Percentiles rank a stretch among this genome's conserved stretches.
Evolutionary conservation across 2,888 invertebrate genomes (phyloP).

Genomic region (Lutraria lutraria): DNA sequence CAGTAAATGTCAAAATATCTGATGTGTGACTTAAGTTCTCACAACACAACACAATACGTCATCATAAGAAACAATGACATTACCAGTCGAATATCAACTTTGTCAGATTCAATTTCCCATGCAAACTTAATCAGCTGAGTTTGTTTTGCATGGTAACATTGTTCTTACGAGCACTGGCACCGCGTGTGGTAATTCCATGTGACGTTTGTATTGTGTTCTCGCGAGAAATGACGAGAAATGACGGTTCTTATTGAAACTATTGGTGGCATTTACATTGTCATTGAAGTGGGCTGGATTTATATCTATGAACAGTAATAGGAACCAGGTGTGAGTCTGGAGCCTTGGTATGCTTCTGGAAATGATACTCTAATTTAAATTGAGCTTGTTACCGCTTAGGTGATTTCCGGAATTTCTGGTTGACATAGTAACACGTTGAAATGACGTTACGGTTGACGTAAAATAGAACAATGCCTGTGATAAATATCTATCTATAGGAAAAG

Average conservation of each 20-base stretch:
- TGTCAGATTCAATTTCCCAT: constrained; percentile 57
- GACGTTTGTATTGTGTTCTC: constrained; percentile 65
- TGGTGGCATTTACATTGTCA: constrained; percentile 65
- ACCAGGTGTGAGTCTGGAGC: constrained; percentile 67
- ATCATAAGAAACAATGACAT: constrained; percentile 33
- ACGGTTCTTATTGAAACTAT: constrained; percentile 50
- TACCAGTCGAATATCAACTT: constrained; percentile 32
- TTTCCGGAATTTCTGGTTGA: constrained; percentile 22
- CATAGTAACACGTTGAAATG: constrained; percentile 29
- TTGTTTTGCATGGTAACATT: constrained; percentile 44
- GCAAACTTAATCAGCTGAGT: constrained; percentile 52
- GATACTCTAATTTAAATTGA: constrained; percentile 53
- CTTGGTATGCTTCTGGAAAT: constrained; percentile 40
- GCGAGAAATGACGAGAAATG: constrained; percentile 55
- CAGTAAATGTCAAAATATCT: constrained; percentile 36
- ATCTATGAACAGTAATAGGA: constrained; percentile 61
- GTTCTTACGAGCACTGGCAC: constrained; percentile 54
- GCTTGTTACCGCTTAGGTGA: constrained; percentile 52
- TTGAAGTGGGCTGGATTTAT: constrained; percentile 42
- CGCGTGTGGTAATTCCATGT: constrained; percentile 49
- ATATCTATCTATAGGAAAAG: constrained; percentile 38
- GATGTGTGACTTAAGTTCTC: constrained; percentile 37
- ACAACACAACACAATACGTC: constrained; percentile 39
- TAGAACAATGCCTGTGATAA: constrained; percentile 4
- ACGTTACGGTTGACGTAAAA: constrained; percentile 28